Evolutionary conservation across 2,888 invertebrate genomes (phyloP), one percentile per base, ranked within the genome.

Genomic region (Rotaria socialis): DNA sequence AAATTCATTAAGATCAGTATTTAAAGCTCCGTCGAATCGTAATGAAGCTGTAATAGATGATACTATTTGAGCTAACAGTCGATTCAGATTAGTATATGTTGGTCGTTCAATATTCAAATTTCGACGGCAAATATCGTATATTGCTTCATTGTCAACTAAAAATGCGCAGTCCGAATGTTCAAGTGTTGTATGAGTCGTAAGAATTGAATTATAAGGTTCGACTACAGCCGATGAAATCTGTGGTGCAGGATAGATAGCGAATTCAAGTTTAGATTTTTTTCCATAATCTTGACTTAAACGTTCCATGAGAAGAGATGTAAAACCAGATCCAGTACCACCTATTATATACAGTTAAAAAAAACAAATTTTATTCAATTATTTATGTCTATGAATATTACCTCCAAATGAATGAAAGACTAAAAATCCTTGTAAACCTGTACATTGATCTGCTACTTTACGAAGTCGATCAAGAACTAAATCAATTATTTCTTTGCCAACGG

Each of bases 121-220:
- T 88, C 94, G 93, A 87, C 95, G 93, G 91, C 96, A 96, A 86
- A 90, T 90, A 87, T 90, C 90, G 87, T 89, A 90, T 85, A 90
- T 89, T 67, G 90, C 90, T 87, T 90, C 90, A 87, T 90, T 90
- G 87, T 90, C 90, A 58, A 90, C 89, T 89, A 89, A 88, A 87
- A 90, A 89, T 56, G 96, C 96, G 92, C 96, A 96, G 93, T 96
- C 96, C 0, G 95, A 95, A 92, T 96, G 96, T 92, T 96, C 96
- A 87, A 93, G 88, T 87, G 96, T 96, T 86, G 96, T 96, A 93
- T 96, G 96, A 88, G 96, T 96, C 90, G 96, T 96, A 90, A 96
- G 89, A 24, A 87, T 86, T 19, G 86, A 86, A 93, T 96, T 96
- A 94, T 96, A 96, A 1, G 88, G 88, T 84, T 88, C 88, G 24